A percentile compares a stretch with the other conserved stretches of the same genome.
phyloP scores from a whole-genome alignment of 2,113 vertebrate genomes.

The Crypturellus undulatus region DNA sequence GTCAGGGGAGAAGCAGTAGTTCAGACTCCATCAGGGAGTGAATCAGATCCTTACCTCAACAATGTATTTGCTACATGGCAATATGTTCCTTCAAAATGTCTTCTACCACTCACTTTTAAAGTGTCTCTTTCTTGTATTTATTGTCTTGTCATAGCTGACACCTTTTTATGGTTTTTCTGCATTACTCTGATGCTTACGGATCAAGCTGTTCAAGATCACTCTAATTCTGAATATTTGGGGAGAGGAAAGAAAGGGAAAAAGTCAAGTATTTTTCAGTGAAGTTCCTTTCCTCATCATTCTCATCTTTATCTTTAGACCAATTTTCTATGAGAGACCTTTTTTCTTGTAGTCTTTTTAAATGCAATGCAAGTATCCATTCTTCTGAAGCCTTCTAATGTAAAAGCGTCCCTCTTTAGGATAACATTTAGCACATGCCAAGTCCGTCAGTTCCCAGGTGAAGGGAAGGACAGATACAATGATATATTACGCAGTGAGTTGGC shows the following conservation, averaged over 20 bases:
- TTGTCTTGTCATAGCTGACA: slow-evolving; percentile 49
- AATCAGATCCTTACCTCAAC: background rate
- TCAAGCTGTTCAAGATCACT: slow-evolving; percentile 27
- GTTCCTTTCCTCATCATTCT: background rate
- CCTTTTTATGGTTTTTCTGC: slow-evolving; percentile 42
- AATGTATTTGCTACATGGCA: slow-evolving; percentile 10
- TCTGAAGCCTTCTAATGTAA: background rate
- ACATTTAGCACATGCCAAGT: background rate
- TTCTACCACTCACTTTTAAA: slow-evolving; percentile 39
- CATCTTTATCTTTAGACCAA: background rate
- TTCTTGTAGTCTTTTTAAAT: background rate
- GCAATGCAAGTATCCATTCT: background rate
- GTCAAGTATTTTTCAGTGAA: background rate
- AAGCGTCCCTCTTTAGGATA: background rate
- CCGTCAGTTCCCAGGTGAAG: background rate
- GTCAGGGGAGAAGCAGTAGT: background rate
- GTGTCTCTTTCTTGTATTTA: background rate
- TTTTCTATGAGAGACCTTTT: background rate
- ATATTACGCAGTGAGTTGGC: background rate
- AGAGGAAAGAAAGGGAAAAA: slow-evolving; percentile 18
- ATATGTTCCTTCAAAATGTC: slow-evolving; percentile 48
- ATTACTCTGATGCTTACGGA: slow-evolving; percentile 23
- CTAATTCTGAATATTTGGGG: slow-evolving; percentile 34
- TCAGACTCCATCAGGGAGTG: background rate
- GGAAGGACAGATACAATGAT: background rate